Evolutionary conservation across 1,140 invertebrate species (phyloP), one percentile per base, ranked within the genome.

Genomic region (Limonius californicus): DNA sequence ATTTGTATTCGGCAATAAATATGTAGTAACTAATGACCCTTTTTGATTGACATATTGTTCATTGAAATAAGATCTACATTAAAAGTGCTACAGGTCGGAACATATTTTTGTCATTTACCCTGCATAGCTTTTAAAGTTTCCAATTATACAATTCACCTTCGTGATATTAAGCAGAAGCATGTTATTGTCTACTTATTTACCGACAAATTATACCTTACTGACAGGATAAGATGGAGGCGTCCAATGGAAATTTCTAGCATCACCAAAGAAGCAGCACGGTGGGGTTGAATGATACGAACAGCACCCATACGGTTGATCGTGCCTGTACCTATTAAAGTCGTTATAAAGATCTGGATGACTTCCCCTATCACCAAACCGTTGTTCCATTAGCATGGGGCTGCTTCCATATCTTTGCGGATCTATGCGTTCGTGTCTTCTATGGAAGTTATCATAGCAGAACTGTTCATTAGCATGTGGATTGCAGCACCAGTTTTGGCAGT

Each of bases 391-490:
- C 72, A 76, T 72, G 1, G 74, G 74, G 58, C 71, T 77, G 57
- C 76, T 77, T 6, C 77, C 77, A 54, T 79, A 79, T 18, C 75
- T 65, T 59, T 76, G 74, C 0, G 77, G 76, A 68, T 78, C 76
- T n/a, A 70, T 70, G 20, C 75, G 63, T 64, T 78, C 77, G 58
- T 78, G 77, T n/a, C 76, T 64, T 45, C 74, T 61, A 61, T 74
- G 72, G 47, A 75, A 76, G 55, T 72, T 73, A 43, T 76, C 74
- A 54, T 68, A 74, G 63, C 66, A 70, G 50, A 35, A 62, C 11
- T n/a, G 20, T 72, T 64, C 21, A 73, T 71, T 53, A 75, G 71
- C 39, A 72, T 74, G 54, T 70, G 77, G 43, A 75, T 79, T 72
- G 64, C 73, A 60, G 74, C 78, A 62, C 77, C 78, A 54, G 76